Base-by-base conservation (phyloP, 2,888 invertebrate species). In the Pyrrhosoma nymphula region DNA sequence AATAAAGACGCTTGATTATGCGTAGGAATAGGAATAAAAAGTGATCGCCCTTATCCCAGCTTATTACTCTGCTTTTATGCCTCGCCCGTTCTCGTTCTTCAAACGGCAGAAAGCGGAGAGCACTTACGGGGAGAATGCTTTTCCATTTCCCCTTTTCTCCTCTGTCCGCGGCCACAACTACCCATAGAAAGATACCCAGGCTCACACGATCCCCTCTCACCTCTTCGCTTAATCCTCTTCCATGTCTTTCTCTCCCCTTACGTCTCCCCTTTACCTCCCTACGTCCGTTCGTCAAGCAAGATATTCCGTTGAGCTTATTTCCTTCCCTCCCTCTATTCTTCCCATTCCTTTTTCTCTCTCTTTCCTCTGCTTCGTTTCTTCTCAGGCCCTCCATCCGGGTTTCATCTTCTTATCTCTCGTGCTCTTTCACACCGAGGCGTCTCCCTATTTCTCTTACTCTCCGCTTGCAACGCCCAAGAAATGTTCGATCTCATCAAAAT, bases 1-100 rank as follows among this genome's bases (percentile, higher is more conserved):
- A 82, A 82, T 82, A 82, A 82, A 82, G 82, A 82, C 26, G 35
- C 82, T 35, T 82, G 82, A 82, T 82, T 82, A 82, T 82, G 82
- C 82, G 82, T 0, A 16, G 35, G 35, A 82, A 82, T 35, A 82
- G 82, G 30, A 82, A 82, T 82, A 82, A 35, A 35, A 82, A 82
- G 89, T n/a, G 56, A 89, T 12, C 89, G 89, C 26, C 56, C 89
- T 89, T 55, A 56, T 55, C 89, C n/a, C 39, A 55, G 89, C 18
- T 89, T 89, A 89, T 89, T 89, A 20, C 55, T 26, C 26, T 26
- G 8, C 89, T 89, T 89, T 56, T 47, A 89, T 55, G 16, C 55
- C 47, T 89, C 56, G 20, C 30, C 10, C n/a, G n/a, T 89, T n/a
- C 47, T 18, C 47, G 39, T 56, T 16, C n/a, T 89, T 89, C 56